Evolutionary conservation across 2,797 vertebrate species (phyloP).

Genomic region (Sebastiscus tertius): DNA sequence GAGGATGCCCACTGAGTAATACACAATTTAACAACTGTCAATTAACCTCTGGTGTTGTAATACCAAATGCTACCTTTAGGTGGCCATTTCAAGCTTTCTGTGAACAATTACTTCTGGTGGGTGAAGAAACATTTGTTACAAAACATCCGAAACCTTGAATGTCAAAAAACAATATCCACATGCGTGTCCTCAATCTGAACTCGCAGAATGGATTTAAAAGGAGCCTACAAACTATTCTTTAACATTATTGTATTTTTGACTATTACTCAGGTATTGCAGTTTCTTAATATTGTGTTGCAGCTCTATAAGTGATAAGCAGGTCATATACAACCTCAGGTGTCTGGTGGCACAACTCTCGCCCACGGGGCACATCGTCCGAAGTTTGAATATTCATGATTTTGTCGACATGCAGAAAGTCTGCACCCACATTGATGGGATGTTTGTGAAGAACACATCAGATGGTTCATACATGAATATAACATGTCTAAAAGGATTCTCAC

Average conservation of each 20-base stretch:
- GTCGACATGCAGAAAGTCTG: not conserved
- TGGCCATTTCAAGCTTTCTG: not conserved
- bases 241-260: not conserved
- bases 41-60: not conserved
- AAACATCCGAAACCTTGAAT: not conserved
- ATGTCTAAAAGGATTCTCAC: not conserved
- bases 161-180: not conserved
- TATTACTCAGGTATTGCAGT: not conserved
- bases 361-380: not conserved
- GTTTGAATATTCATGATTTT: constrained; percentile 7
- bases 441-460: not conserved
- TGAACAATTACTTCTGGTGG: not conserved
- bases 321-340: not conserved
- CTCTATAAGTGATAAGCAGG: not conserved
- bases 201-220: not conserved
- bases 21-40: not conserved
- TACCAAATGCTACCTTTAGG: not conserved
- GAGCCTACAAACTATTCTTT: not conserved
- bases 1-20: not conserved
- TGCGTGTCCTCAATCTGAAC: not conserved
- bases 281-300: not conserved
- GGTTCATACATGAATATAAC: not conserved
- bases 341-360: not conserved
- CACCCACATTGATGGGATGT: not conserved
- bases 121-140: not conserved